phyloP scores from a whole-genome alignment of 2,888 invertebrate species.

The Heteromurus nitidus region DNA sequence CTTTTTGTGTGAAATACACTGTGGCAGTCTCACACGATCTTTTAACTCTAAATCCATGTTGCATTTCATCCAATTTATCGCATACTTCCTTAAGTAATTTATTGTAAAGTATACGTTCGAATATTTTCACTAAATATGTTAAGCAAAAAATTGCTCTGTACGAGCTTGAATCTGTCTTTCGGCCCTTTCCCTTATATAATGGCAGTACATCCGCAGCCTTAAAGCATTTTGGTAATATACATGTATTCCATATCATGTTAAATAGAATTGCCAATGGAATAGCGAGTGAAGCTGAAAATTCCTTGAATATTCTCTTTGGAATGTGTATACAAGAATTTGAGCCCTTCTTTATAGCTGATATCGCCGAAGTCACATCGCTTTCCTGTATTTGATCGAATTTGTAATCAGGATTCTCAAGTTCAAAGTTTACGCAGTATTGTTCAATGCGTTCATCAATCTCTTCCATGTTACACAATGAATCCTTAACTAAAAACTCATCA shows the following conservation, averaged over 20 bases:
- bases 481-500: not conserved
- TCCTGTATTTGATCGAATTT: not conserved
- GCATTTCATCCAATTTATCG: not conserved
- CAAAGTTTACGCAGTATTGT: not conserved
- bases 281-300: not conserved
- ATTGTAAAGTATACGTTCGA: conserved; percentile 42
- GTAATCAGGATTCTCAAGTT: not conserved
- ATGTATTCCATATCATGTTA: not conserved
- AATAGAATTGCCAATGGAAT: not conserved
- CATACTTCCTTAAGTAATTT: not conserved
- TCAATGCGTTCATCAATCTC: not conserved
- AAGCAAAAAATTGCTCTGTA: conserved; percentile 42
- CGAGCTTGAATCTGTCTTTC: not conserved
- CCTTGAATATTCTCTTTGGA: conserved; percentile 8
- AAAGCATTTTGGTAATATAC: not conserved
- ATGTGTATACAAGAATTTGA: not conserved
- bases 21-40: conserved; percentile 51
- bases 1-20: conserved; percentile 29
- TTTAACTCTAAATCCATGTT: conserved; percentile 43
- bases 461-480: not conserved
- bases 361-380: not conserved
- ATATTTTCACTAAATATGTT: conserved; percentile 30
- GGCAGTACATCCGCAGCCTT: conserved; percentile 25
- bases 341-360: not conserved
- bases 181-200: conserved; percentile 41